Conservation (phyloP, 1,140 invertebrate genomes). For the Coelopa frigida region DNA sequence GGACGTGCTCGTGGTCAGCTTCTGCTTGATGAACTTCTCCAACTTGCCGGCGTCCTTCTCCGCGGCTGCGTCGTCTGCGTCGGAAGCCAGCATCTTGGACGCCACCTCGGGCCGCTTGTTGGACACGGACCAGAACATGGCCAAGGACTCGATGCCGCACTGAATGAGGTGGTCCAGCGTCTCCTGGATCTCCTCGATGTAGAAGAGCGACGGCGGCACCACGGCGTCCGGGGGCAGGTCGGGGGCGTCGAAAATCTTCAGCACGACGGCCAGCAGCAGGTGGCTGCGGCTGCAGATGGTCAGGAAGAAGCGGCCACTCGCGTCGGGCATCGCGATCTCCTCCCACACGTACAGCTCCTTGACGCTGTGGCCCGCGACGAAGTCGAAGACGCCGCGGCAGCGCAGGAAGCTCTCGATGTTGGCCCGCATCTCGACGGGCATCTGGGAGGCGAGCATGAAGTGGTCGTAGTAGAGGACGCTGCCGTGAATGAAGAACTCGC, state of each 20-base stretch:
- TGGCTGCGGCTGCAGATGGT: slow-evolving; percentile 64
- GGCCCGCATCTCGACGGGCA: slow-evolving; percentile 60
- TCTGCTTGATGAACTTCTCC: slow-evolving; percentile 50
- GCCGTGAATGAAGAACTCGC: slow-evolving; percentile 67
- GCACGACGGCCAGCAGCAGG: slow-evolving; percentile 61
- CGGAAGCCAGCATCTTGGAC: slow-evolving; percentile 24
- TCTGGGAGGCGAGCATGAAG: slow-evolving; percentile 64
- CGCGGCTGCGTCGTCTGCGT: slow-evolving; percentile 5
- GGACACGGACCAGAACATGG: slow-evolving; percentile 53
- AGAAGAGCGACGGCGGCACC: slow-evolving; percentile 43
- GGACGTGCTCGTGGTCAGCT: slow-evolving; percentile 43
- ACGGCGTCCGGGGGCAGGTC: slow-evolving; percentile 27
- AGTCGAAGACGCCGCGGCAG: slow-evolving; percentile 58
- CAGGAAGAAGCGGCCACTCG: slow-evolving; percentile 56
- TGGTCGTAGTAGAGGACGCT: slow-evolving; percentile 64
- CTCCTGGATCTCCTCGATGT: slow-evolving; percentile 61
- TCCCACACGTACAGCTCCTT: slow-evolving; percentile 69
- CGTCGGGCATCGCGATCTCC: slow-evolving; percentile 55
- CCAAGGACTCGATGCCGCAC: slow-evolving; percentile 54
- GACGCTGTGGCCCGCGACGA: slow-evolving; percentile 56
- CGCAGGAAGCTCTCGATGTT: slow-evolving; percentile 63
- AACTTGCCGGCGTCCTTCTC: slow-evolving; percentile 24
- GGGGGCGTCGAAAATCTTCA: slow-evolving; percentile 59
- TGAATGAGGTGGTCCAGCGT: slow-evolving; percentile 60
- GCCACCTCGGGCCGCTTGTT: slow-evolving; percentile 49